These are phyloP conservation scores for Zosterops borbonicus DNA, from an alignment of 2,113 vertebrate genomes.

Conservation along the genomic window DNA sequence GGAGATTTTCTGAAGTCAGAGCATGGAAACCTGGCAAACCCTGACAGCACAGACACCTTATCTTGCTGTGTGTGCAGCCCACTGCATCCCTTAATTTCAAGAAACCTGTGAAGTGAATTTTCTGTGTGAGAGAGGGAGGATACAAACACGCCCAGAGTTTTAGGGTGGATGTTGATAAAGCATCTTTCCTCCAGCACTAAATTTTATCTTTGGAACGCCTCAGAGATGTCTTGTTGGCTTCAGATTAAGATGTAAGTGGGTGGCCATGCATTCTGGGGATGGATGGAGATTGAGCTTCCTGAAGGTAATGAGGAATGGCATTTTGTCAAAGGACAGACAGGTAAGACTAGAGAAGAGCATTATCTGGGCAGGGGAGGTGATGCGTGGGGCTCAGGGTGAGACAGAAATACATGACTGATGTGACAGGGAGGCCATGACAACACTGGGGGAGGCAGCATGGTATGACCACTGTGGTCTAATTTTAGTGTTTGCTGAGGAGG, in stretches of 20 bases:
- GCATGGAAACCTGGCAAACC: not conserved
- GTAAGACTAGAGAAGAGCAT: not conserved
- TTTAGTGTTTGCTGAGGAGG: conserved; percentile 34
- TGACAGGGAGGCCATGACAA: not conserved
- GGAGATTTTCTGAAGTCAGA: not conserved
- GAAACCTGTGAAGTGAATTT: not conserved
- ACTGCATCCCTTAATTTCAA: not conserved
- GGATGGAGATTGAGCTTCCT: not conserved
- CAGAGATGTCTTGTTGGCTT: not conserved
- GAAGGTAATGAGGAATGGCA: not conserved
- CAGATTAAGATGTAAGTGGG: not conserved
- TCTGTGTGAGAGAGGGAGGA: not conserved
- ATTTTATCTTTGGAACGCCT: not conserved
- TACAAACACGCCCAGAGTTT: not conserved
- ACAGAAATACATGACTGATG: not conserved
- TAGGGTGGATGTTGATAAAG: not conserved
- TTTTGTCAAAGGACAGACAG: not conserved
- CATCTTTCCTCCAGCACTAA: not conserved
- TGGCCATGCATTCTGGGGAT: not conserved
- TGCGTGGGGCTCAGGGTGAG: not conserved
- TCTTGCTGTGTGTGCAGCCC: accelerated
- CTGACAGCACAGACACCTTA: not conserved
- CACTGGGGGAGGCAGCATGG: not conserved
- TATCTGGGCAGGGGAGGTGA: not conserved
- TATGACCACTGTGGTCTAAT: not conserved